Evolutionary conservation across 2,888 invertebrate species (phyloP).

Genomic region (Selenia dentaria): DNA sequence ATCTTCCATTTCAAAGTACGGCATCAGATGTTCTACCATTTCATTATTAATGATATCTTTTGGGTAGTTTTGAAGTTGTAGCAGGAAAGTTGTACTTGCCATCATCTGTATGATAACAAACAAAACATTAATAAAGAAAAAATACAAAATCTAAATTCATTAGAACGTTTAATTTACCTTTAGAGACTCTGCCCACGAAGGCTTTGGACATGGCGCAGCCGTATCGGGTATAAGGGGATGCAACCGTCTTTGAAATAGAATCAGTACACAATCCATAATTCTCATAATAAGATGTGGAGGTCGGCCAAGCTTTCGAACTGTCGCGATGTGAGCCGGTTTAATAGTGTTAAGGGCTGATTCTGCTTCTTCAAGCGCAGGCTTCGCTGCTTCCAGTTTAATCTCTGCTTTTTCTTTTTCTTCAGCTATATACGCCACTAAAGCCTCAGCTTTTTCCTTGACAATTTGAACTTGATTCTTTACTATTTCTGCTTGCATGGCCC

Average conservation of each 20-base stretch:
- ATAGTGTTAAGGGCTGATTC: slow-evolving; percentile 98
- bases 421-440: slow-evolving; percentile 93
- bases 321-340: slow-evolving; percentile 97
- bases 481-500: slow-evolving; percentile 97
- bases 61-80: slow-evolving; percentile 97
- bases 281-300: slow-evolving; percentile 99
- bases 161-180: slow-evolving; percentile 83
- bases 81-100: slow-evolving; percentile 96
- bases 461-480: slow-evolving; percentile 98
- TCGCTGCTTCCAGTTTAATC: slow-evolving; percentile 96
- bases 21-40: slow-evolving; percentile 96
- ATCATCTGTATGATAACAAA: slow-evolving; percentile 88
- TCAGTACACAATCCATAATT: slow-evolving; percentile 98
- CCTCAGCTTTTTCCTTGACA: slow-evolving; percentile 98
- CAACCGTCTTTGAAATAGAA: slow-evolving; percentile 95
- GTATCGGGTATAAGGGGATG: slow-evolving; percentile 93
- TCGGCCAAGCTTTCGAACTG: slow-evolving; percentile 96
- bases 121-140: background rate
- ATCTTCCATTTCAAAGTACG: slow-evolving; percentile 98
- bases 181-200: slow-evolving; percentile 98
- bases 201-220: slow-evolving; percentile 93
- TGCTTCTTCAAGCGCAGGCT: slow-evolving; percentile 97
- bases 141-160: background rate
- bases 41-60: slow-evolving; percentile 98
- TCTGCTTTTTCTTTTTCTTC: slow-evolving; percentile 96